Evolutionary conservation across 2,888 invertebrate species (phyloP).

Genomic region (Tromatobia lineatoria): DNA sequence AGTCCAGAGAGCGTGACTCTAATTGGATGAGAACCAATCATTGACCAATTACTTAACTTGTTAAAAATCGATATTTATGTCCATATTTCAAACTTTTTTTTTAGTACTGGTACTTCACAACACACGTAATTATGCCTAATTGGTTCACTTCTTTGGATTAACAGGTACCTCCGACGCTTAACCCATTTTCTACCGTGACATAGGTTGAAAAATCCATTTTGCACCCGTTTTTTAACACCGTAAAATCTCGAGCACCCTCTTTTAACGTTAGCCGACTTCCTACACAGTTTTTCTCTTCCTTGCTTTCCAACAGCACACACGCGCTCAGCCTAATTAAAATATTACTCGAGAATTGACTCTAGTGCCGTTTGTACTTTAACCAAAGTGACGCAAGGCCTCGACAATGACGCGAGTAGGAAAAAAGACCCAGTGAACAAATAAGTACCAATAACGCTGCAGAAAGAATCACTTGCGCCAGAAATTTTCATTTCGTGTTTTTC

Average conservation of each 20-base stretch:
- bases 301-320: conserved; percentile 3
- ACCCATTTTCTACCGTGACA: conserved; percentile 20
- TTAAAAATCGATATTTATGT: background rate
- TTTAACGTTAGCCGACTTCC: conserved; percentile 36
- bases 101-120: background rate
- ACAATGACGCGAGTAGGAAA: conserved; percentile 30
- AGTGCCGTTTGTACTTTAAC: background rate
- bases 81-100: background rate
- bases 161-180: conserved; percentile 39
- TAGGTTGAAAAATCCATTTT: conserved; percentile 7
- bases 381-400: conserved; percentile 7
- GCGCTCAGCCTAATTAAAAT: conserved; percentile 44
- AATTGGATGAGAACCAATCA: background rate
- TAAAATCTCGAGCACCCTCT: conserved; percentile 62
- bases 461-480: background rate
- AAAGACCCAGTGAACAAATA: conserved; percentile 2
- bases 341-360: conserved; percentile 45
- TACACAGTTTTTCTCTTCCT: conserved; percentile 27
- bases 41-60: background rate
- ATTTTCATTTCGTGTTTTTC: conserved; percentile 16
- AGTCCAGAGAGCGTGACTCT: background rate
- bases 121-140: conserved; percentile 35
- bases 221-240: conserved; percentile 24
- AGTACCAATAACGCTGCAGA: background rate
- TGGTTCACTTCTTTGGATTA: conserved; percentile 53